These are phyloP conservation scores for Tetragnatha versicolor DNA, from an alignment of 1,140 invertebrate genomes.

Conservation along the genomic window DNA sequence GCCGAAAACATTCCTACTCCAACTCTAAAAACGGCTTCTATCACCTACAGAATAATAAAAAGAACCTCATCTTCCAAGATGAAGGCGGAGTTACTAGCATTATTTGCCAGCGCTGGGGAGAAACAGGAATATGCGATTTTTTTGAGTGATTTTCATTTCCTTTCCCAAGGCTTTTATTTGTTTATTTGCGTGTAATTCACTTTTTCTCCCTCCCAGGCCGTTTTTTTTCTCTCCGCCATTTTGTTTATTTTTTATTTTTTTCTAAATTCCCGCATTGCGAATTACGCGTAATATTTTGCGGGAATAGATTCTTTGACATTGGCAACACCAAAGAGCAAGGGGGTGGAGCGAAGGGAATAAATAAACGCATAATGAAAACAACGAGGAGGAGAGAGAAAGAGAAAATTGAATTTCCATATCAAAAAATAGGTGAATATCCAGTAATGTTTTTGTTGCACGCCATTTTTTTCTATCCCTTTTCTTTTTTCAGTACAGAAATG, in stretches of 20 bases:
- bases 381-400: not conserved
- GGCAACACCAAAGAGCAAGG: not conserved
- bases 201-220: not conserved
- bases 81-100: not conserved
- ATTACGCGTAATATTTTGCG: constrained; percentile 44
- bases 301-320: constrained; percentile 36
- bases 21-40: no score
- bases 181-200: constrained; percentile 23
- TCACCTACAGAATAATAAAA: not conserved
- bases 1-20: not conserved
- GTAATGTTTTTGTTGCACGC: not conserved
- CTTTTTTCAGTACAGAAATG: not conserved
- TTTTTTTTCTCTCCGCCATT: not conserved
- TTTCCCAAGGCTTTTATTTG: constrained; percentile 1
- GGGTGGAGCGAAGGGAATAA: not conserved
- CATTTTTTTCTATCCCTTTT: not conserved
- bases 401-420: constrained; percentile 37
- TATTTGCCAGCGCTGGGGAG: not conserved
- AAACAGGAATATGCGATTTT: not conserved
- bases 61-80: not conserved
- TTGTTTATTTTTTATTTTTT: not conserved
- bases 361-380: constrained; percentile 20
- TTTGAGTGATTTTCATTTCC: not conserved
- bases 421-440: constrained; percentile 8
- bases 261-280: not conserved